phyloP scores from a whole-genome alignment of 2,888 invertebrate genomes.

The Phytoseiulus persimilis region DNA sequence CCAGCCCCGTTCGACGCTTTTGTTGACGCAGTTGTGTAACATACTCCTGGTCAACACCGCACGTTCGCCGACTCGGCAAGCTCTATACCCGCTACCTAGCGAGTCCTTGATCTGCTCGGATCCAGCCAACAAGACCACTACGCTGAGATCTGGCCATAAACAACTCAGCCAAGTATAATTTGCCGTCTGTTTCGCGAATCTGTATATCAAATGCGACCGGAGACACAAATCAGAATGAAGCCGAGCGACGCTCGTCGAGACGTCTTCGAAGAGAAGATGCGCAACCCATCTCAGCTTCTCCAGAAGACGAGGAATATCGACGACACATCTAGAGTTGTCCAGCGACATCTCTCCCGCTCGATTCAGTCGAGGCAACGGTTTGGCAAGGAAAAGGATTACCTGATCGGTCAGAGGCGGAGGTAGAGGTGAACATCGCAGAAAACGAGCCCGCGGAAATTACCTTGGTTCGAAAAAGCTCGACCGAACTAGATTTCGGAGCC shows the following conservation, averaged over 20 bases:
- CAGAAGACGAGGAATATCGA: no score
- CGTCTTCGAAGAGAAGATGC: neutral
- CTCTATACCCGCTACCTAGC: neutral
- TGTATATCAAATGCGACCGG: neutral
- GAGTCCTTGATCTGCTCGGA: neutral
- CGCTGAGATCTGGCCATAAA: neutral
- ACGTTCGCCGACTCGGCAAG: neutral
- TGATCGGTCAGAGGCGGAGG: no score
- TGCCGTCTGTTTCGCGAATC: neutral
- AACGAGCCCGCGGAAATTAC: no score
- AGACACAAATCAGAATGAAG: neutral
- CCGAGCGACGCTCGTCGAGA: neutral
- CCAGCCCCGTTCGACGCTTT: neutral
- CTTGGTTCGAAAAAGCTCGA: neutral
- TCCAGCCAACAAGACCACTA: neutral
- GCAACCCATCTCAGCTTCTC: no score
- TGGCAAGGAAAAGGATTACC: no score
- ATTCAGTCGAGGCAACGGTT: no score
- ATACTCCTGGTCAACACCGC: neutral
- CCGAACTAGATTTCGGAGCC: neutral
- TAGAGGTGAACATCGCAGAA: no score
- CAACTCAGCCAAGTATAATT: neutral
- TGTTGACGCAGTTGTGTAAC: neutral
- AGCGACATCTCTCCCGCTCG: no score
- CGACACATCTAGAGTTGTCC: no score